Base-by-base conservation (phyloP, 2,888 invertebrate species). In the Platynereis dumerilii region DNA sequence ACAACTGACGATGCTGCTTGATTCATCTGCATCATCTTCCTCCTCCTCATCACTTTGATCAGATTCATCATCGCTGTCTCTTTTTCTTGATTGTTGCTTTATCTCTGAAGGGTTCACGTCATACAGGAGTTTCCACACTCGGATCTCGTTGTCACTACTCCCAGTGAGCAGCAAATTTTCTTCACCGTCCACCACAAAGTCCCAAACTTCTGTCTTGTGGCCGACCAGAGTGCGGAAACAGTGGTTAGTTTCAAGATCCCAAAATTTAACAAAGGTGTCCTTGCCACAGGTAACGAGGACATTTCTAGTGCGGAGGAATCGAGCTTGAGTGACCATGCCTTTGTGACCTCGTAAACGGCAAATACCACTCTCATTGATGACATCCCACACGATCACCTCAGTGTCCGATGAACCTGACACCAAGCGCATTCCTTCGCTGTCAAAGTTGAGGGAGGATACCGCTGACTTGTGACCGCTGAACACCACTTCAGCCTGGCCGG, bases 201-300 rank as follows among this genome's bases (percentile, higher is more conserved):
- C 90, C 92, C 96, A 96, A 26, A 48, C 96, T 80, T 86, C 86
- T 68, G 83, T 82, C 39, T 83, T 75, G 67, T 85, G 85, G 53
- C 94, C 96, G 48, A 93, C 90, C 58, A 99, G 86, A 2, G 98
- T 98, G 83, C 93, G 93, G 79, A 98, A 98, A 83, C 97, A 98
- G 79, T 94, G 92, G 76, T 95, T 92, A 5, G 94, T 94, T 73
- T 93, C 91, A 72, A 98, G 87, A 83, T 98, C 94, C 98, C 98
- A 99, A 83, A 99, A 94, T 84, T 97, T 98, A 0, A 99, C 89
- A 82, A 92, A 92, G 10, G 92, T 92, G 82, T 99, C 99, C 83
- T 94, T 96, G 0, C 96, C 96, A 44, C 91, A 89, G 2, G 86
- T 81, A 39, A 87, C 75, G 24, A 87, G 73, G 44, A 85, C 76